Conservation (phyloP, 2,888 invertebrate genomes). For the Trachelus iudaicus region DNA sequence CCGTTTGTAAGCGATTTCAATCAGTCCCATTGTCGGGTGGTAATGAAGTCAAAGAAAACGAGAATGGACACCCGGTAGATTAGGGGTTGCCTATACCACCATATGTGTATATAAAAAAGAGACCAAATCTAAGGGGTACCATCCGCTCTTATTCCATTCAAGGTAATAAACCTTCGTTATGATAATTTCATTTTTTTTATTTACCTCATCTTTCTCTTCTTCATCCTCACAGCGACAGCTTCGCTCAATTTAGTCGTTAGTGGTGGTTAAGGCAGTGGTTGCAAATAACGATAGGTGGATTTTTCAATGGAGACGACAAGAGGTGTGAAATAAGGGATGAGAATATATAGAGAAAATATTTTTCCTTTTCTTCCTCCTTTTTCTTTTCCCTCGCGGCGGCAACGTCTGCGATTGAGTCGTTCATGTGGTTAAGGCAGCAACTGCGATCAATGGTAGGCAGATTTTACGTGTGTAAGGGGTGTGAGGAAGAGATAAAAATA, state of each 20-base stretch:
- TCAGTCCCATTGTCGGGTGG: slow-evolving; percentile 61
- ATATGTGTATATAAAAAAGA: background rate
- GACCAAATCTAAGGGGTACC: background rate
- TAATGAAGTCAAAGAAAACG: background rate
- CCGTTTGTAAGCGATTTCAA: slow-evolving; percentile 54
- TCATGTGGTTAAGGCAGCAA: background rate
- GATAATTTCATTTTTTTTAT: background rate
- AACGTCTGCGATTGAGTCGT: background rate
- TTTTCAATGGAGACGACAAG: background rate
- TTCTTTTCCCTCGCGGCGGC: background rate
- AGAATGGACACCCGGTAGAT: background rate
- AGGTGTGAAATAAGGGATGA: background rate
- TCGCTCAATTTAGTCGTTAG: background rate
- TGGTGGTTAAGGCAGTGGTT: background rate
- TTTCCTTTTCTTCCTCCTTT: background rate
- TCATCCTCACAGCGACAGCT: background rate
- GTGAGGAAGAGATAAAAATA: background rate
- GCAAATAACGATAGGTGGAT: background rate
- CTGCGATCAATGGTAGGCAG: background rate
- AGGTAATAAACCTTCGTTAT: background rate
- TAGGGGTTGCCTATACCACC: background rate
- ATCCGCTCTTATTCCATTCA: background rate
- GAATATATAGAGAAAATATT: background rate
- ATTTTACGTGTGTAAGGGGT: background rate
- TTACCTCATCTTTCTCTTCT: background rate